Evolutionary conservation across 2,113 vertebrate genomes (phyloP).

Genomic region (Hassar affinis): DNA sequence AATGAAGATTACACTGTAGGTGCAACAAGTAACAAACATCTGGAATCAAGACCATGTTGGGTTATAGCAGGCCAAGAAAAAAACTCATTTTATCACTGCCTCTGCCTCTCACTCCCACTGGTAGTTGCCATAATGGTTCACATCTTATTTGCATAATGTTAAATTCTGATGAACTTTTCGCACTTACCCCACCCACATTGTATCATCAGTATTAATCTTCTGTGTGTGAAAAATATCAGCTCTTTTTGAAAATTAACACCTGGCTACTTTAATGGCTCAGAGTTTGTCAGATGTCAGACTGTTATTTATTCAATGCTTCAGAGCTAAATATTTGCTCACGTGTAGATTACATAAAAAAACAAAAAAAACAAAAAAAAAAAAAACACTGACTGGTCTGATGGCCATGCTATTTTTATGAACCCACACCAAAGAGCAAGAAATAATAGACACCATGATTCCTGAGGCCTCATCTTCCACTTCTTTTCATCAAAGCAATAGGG

Average conservation of each 20-base stretch:
- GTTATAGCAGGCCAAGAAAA: neutral
- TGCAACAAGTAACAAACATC: neutral
- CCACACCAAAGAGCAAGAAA: conserved; percentile 34
- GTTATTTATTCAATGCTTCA: neutral
- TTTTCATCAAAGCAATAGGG: conserved; percentile 48
- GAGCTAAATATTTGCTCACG: neutral
- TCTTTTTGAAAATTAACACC: neutral
- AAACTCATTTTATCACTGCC: neutral
- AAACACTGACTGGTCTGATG: neutral
- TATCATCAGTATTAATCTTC: neutral
- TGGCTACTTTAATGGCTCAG: neutral
- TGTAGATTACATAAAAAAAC: too few relatives aligned
- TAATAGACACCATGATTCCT: conserved; percentile 41
- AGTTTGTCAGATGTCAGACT: neutral
- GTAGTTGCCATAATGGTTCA: neutral
- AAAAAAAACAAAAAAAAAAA: too few relatives aligned
- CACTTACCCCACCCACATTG: neutral
- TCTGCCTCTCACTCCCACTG: neutral
- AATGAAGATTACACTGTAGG: neutral
- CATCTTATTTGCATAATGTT: neutral
- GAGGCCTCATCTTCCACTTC: conserved; percentile 28
- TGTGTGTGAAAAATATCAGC: neutral
- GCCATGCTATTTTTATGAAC: conserved; percentile 7
- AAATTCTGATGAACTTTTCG: neutral
- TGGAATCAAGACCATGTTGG: neutral